Conservation (phyloP, 2,888 invertebrate species). For the Sipunculus nudus region DNA sequence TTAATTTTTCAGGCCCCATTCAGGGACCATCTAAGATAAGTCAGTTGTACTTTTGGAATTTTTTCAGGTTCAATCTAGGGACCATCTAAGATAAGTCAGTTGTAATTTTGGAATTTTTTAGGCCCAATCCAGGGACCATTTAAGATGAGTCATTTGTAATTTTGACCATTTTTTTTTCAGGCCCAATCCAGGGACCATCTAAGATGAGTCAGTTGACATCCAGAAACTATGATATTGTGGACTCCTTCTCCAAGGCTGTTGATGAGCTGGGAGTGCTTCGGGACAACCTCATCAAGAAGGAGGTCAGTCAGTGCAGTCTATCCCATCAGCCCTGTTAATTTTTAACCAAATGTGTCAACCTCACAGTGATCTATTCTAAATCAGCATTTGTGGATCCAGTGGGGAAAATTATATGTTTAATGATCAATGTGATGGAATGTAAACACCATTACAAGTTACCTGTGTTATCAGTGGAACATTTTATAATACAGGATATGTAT, state of each 20-base stretch:
- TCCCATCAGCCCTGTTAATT: slow-evolving; percentile 3
- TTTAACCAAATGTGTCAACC: slow-evolving; percentile 1
- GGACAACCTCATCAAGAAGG: slow-evolving; percentile 69
- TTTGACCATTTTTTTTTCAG: slow-evolving; percentile 50
- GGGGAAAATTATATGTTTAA: no score
- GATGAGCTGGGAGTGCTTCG: slow-evolving; percentile 73
- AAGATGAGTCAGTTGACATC: slow-evolving; percentile 71
- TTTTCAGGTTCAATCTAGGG: slow-evolving; percentile 58
- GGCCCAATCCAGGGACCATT: no score
- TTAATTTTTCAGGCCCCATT: slow-evolving; percentile 53
- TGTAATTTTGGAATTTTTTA: no score
- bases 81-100: slow-evolving; percentile 69
- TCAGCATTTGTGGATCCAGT: no score
- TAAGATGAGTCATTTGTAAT: no score
- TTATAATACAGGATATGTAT: no score
- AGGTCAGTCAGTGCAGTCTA: slow-evolving; percentile 41
- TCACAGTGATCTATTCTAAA: no score
- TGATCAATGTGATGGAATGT: no score
- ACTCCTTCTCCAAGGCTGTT: slow-evolving; percentile 72
- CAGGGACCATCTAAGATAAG: slow-evolving; percentile 68
- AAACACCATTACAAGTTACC: no score
- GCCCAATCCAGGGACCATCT: slow-evolving; percentile 57
- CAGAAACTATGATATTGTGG: slow-evolving; percentile 76
- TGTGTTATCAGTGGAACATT: no score
- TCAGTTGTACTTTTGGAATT: no score